These are phyloP conservation scores for Pherbina coryleti DNA, from an alignment of 2,888 invertebrate genomes.

Conservation along the genomic window DNA sequence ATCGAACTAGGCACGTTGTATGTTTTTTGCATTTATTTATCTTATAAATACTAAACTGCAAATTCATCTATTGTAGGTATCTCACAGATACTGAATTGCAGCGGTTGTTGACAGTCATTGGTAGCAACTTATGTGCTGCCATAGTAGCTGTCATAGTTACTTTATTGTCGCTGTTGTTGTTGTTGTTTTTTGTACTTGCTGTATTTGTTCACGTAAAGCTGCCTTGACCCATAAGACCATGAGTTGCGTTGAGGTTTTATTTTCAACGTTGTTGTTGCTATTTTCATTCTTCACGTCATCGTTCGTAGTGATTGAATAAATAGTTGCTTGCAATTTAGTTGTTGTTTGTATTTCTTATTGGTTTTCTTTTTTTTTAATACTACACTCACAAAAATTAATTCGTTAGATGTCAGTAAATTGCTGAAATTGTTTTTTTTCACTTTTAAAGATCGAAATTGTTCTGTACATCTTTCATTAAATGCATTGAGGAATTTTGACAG, in stretches of 20 bases:
- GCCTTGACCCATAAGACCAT: conserved; percentile 3
- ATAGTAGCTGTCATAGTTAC: conserved; percentile 19
- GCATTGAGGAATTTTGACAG: too few species aligned
- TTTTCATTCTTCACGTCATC: too few species aligned
- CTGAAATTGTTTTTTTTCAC: too few species aligned
- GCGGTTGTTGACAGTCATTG: not conserved
- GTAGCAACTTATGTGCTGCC: not conserved
- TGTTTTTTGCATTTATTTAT: not conserved
- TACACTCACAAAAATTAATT: too few species aligned
- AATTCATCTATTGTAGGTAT: not conserved
- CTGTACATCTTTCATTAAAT: too few species aligned
- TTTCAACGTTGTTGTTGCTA: not conserved
- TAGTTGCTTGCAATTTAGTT: too few species aligned
- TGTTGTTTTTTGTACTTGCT: conserved; percentile 18
- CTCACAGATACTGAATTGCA: not conserved
- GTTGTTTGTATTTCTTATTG: too few species aligned
- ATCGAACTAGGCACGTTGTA: too few species aligned
- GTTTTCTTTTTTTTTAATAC: too few species aligned
- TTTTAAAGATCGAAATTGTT: too few species aligned
- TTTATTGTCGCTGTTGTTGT: conserved; percentile 20
- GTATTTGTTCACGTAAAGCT: conserved; percentile 4
- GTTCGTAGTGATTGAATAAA: too few species aligned
- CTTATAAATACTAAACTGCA: not conserved
- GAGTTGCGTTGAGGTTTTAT: conserved; percentile 2
- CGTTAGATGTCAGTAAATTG: too few species aligned